These are phyloP conservation scores for Typhlichthys subterraneus DNA, from an alignment of 2,797 vertebrate species.

Conservation along the genomic window DNA sequence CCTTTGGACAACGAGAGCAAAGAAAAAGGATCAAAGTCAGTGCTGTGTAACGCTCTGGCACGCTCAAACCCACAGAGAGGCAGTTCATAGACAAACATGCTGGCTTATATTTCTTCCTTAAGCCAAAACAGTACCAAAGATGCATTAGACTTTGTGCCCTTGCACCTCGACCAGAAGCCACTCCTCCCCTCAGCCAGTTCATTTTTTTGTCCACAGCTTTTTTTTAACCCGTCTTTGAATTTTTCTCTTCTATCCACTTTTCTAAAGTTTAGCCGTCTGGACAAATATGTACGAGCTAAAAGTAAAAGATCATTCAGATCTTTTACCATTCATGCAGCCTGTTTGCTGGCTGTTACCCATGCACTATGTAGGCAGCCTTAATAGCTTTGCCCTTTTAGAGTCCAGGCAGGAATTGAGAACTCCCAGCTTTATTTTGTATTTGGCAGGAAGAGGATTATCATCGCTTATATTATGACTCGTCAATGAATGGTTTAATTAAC, in stretches of 20 bases:
- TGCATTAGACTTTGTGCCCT: too few species aligned
- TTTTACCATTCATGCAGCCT: constrained; percentile 53
- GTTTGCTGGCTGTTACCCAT: constrained; percentile 8
- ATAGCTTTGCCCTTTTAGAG: constrained; percentile 16
- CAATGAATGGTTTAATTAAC: constrained; percentile 2
- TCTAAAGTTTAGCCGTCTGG: neutral
- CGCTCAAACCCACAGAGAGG: constrained; percentile 39
- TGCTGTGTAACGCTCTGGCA: constrained; percentile 4
- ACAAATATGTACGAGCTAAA: neutral
- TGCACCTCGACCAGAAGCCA: too few species aligned
- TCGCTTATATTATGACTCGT: constrained; percentile 2
- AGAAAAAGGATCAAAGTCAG: constrained; percentile 44
- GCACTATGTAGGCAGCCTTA: constrained; percentile 10
- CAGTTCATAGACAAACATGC: constrained; percentile 33
- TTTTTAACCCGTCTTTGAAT: neutral
- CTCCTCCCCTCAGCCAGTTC: constrained; percentile 4
- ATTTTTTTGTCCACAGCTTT: neutral
- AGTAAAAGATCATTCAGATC: constrained; percentile 29
- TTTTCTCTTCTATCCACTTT: neutral
- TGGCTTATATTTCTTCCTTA: too few species aligned
- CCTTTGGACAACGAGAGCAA: constrained; percentile 26
- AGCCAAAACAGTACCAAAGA: too few species aligned
- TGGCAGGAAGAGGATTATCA: constrained; percentile 3
- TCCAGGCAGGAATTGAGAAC: constrained; percentile 13
- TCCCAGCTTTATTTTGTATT: neutral